Conservation (phyloP, 2,888 invertebrate genomes). For the Herminia tarsipennalis region DNA sequence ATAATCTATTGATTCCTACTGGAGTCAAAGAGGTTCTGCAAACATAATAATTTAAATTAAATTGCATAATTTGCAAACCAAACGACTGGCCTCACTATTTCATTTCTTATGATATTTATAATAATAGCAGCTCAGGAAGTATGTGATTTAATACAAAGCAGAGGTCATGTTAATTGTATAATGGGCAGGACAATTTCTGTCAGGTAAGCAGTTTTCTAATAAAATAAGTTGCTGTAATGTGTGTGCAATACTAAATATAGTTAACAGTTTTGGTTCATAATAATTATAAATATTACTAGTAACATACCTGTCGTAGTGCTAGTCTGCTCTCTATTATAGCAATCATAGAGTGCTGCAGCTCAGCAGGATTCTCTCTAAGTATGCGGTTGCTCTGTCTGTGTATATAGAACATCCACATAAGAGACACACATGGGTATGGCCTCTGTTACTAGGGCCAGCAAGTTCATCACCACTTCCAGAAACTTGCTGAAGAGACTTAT, state of each 20-base stretch:
- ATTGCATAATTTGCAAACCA: too few relatives aligned
- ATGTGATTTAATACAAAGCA: too few relatives aligned
- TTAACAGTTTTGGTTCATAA: too few relatives aligned
- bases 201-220: too few relatives aligned
- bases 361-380: conserved; percentile 13
- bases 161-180: too few relatives aligned
- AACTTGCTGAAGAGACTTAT: conserved; percentile 8
- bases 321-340: conserved; percentile 13
- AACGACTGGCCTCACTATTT: too few relatives aligned
- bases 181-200: too few relatives aligned
- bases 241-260: not conserved
- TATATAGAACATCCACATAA: conserved; percentile 15
- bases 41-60: too few relatives aligned
- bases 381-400: conserved; percentile 15
- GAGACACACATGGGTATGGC: conserved; percentile 16
- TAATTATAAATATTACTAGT: not conserved
- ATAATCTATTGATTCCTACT: too few relatives aligned
- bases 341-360: conserved; percentile 14
- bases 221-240: not conserved
- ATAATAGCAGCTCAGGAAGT: too few relatives aligned
- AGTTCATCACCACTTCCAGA: conserved; percentile 6
- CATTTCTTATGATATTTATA: too few relatives aligned
- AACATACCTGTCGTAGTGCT: conserved; percentile 18
- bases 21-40: too few relatives aligned
- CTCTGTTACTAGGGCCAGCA: conserved; percentile 14